Evolutionary conservation across 2,888 invertebrate species (phyloP).

Genomic region (Iphiclides podalirius): DNA sequence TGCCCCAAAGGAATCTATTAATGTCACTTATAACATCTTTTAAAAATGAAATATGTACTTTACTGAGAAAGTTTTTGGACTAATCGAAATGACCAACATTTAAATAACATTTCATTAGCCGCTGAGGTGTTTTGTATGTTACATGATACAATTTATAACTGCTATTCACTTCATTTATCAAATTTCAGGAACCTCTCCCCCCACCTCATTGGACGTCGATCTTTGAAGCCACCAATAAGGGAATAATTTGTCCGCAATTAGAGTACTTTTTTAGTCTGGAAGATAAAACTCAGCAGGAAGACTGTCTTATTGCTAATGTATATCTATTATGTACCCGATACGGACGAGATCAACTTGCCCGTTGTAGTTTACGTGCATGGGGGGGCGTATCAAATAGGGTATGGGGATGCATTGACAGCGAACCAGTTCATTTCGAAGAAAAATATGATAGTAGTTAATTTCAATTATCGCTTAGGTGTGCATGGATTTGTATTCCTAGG

Average conservation of each 20-base stretch:
- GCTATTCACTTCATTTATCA: too few relatives aligned
- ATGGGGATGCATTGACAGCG: constrained; percentile 34
- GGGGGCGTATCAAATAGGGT: constrained; percentile 56
- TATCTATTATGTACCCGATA: constrained; percentile 38
- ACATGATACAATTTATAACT: too few relatives aligned
- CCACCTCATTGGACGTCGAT: constrained; percentile 39
- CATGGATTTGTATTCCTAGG: constrained; percentile 55
- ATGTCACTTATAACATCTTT: too few relatives aligned
- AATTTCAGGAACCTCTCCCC: constrained; percentile 14
- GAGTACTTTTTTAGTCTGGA: constrained; percentile 1
- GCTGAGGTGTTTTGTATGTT: too few relatives aligned
- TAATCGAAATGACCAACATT: too few relatives aligned
- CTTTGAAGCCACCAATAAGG: constrained; percentile 37
- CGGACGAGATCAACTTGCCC: constrained; percentile 37
- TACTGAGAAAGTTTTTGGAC: too few relatives aligned
- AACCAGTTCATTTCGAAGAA: constrained; percentile 38
- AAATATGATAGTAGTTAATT: constrained; percentile 44
- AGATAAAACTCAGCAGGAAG: constrained; percentile 26
- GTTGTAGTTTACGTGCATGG: constrained; percentile 65
- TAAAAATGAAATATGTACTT: too few relatives aligned
- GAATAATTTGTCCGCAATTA: constrained; percentile 40
- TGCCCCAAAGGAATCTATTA: too few relatives aligned
- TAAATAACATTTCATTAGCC: too few relatives aligned
- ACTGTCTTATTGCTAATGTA: constrained; percentile 37
- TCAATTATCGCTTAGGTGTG: constrained; percentile 54